Base-by-base conservation (phyloP, 2,888 invertebrate genomes). In the Coleophora flavipennella region DNA sequence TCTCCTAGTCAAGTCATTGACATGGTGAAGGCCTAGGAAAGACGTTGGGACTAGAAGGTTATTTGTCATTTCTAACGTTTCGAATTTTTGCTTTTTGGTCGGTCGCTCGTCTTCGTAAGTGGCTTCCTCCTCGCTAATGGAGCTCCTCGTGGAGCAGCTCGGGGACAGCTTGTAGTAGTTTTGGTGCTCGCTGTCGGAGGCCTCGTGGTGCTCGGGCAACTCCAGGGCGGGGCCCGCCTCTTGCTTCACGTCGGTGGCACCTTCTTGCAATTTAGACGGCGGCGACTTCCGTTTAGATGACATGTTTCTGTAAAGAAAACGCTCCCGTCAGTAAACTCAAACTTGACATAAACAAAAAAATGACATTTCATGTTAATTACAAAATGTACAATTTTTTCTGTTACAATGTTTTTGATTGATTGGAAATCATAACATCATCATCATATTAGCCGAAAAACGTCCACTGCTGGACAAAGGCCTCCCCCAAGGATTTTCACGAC, bases 201-300 rank as follows among this genome's bases (percentile, higher is more conserved):
- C 20, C 53, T 83, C 83, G 50, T 71, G 77, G 47, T 67, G 70
- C 42, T 81, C 78, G 33, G 69, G 62, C 65, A 77, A 78, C 52
- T 86, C 84, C 64, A 75, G 68, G 50, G 86, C 77, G 53, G 88
- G 86, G 55, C 87, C 87, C 57, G 86, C 84, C 61, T 77, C 79
- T 36, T 70, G 55, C 55, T 75, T 75, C 64, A 77, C 74, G 61
- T 85, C 67, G 62, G 83, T 59, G 66, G 84, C 87, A 80, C 85
- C 86, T 88, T 92, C 91, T 88, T 95, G 94, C 84, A 95, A 89
- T 89, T 96, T 96, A 64, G 94, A 94, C 77, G 96, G 96, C 80
- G 95, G 95, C 80, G 95, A 96, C 87, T 96, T 96, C 86, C 96
- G 91, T 91, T 96, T 96, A 87, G 95, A 95, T 90, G 95, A 96